Evolutionary conservation across 2,113 vertebrate species (phyloP).

Genomic region (Hypanus sabinus): DNA sequence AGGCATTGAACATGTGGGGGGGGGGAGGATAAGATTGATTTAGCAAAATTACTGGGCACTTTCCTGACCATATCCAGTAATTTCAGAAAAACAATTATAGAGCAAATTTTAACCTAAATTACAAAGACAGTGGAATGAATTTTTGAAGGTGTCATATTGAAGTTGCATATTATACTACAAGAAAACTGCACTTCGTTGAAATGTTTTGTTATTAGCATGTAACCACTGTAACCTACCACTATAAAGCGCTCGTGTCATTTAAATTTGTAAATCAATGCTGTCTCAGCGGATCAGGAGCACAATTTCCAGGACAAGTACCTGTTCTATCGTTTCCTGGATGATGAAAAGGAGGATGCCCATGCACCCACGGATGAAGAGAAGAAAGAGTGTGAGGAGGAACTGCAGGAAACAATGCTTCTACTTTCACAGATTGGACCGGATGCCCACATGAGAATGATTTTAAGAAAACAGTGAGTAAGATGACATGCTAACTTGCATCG

Average conservation of each 20-base stretch:
- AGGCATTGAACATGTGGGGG: not conserved
- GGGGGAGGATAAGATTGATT: not conserved
- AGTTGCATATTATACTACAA: not conserved
- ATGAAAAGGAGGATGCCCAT: slow-evolving; percentile 73
- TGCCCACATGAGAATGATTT: slow-evolving; percentile 95
- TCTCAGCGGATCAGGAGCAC: slow-evolving; percentile 84
- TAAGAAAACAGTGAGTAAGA: slow-evolving; percentile 78
- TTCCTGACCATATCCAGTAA: too few relatives aligned
- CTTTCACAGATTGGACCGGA: slow-evolving; percentile 91
- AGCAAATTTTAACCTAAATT: not conserved
- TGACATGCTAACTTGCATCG: not conserved
- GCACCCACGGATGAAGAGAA: slow-evolving; percentile 78
- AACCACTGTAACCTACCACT: not conserved
- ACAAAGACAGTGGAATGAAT: not conserved
- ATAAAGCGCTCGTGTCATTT: not conserved
- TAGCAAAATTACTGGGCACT: not conserved
- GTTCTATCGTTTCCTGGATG: slow-evolving; percentile 95
- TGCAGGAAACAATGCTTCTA: slow-evolving; percentile 84
- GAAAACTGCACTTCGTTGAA: not conserved
- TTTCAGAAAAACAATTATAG: too few relatives aligned
- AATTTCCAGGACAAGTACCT: slow-evolving; percentile 96
- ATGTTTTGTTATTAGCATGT: too few relatives aligned
- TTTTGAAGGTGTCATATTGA: not conserved
- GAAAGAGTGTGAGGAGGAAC: slow-evolving; percentile 83
- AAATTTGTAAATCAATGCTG: slow-evolving; percentile 40